Conservation (phyloP, 2,113 vertebrate genomes). For the Brachypteracias leptosomus region DNA sequence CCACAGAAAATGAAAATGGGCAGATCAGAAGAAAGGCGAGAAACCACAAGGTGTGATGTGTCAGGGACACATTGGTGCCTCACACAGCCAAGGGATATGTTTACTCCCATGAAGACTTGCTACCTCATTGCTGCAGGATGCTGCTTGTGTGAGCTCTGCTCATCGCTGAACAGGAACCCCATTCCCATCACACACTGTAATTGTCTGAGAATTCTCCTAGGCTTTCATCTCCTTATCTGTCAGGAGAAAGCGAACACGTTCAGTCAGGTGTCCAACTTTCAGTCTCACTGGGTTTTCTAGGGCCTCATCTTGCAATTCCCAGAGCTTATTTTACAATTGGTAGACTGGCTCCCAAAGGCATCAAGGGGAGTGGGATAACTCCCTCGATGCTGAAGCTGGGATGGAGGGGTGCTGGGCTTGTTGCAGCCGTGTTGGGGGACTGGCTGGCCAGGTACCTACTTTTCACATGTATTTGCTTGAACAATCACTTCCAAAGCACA, state of each 20-base stretch:
- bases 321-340: not conserved
- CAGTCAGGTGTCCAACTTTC: not conserved
- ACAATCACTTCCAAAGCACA: not conserved
- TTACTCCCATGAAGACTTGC: not conserved
- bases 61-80: not conserved
- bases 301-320: not conserved
- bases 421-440: fast-evolving
- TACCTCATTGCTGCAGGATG: not conserved
- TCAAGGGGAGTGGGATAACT: not conserved
- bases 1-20: too few species aligned
- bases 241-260: not conserved
- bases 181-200: fast-evolving
- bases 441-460: not conserved
- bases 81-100: not conserved
- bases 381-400: not conserved
- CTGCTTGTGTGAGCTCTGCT: not conserved
- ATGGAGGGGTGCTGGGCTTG: not conserved
- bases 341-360: not conserved
- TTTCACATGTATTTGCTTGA: not conserved
- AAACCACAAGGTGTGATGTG: not conserved
- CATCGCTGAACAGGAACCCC: not conserved
- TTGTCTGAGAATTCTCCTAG: not conserved
- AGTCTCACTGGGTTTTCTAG: not conserved
- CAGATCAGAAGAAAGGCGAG: not conserved
- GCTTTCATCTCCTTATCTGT: not conserved